Evolutionary conservation across 2,888 invertebrate species (phyloP), one percentile per base, ranked within the genome.

Genomic region (Agrochola lychnidis): DNA sequence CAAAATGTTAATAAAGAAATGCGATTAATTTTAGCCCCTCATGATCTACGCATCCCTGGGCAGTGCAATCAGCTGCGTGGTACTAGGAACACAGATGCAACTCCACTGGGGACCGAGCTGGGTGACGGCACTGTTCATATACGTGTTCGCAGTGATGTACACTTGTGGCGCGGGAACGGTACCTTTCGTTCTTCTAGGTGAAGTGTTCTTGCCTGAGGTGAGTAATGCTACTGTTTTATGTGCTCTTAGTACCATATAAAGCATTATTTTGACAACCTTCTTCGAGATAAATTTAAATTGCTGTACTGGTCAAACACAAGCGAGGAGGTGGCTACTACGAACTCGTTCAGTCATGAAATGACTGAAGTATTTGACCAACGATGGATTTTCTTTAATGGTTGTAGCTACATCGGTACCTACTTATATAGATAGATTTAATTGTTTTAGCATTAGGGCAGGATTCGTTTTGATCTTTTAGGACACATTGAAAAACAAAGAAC

Each of bases 121-220:
- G 91, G 12, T 93, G 42, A 90, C 93, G 0, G 93, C 91, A 0
- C 78, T 92, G 40, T 87, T 91, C 71, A 91, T 94, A 19, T 93
- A 92, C 83, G 10, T 88, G 1, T 94, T 91, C 83, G 86, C 89
- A 19, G 82, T 90, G 2, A 72, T 89, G 22, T 94, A 91, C 82
- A 91, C 89, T 0, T 77, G 92, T 4, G 94, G 95, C 0, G 92
- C 92, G 0, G 94, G 94, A 0, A 94, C 91, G 0, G 91, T 94
- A 7, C 95, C 95, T 0, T 94, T 87, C 70, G 93, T 95, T 9
- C 77, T 94, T 10, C 66, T 91, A 0, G 92, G 92, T 25, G 95
- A 95, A 74, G 85, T 94, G 3, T 95, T 94, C 73, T 76, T 94
- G 72, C 94, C 94, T 7, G 94, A 94, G 91, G 95, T 94, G n/a